Conservation (phyloP, 2,797 vertebrate species). For the Apogon talboti region DNA sequence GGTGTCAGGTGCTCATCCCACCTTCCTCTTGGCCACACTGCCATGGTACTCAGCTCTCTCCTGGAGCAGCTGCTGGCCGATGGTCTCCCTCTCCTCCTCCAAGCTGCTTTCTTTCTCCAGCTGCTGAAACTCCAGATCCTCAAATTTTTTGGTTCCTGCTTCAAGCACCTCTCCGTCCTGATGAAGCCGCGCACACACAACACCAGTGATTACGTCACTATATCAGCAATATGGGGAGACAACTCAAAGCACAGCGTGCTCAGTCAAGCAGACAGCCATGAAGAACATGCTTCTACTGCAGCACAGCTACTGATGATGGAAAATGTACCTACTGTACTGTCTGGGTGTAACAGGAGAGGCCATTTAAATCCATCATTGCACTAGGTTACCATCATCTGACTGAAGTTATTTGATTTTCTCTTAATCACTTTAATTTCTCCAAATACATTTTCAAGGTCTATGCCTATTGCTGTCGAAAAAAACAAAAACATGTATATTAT, state of each 20-base stretch:
- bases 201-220: constrained; percentile 1
- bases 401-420: too few relatives aligned
- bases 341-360: too few relatives aligned
- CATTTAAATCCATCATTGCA: too few relatives aligned
- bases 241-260: constrained; percentile 24
- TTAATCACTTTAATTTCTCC: too few relatives aligned
- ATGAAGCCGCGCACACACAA: constrained; percentile 57
- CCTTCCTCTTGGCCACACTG: constrained; percentile 90
- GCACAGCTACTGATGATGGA: constrained; percentile 10
- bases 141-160: constrained; percentile 91
- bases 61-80: constrained; percentile 90
- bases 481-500: too few relatives aligned
- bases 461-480: too few relatives aligned
- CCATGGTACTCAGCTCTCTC: constrained; percentile 87
- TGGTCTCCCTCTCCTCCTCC: constrained; percentile 92
- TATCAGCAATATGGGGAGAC: background rate
- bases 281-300: constrained; percentile 45
- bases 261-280: constrained; percentile 42
- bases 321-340: too few relatives aligned
- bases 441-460: too few relatives aligned
- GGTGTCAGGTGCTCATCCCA: constrained; percentile 42
- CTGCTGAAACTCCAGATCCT: constrained; percentile 98
- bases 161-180: constrained; percentile 93
- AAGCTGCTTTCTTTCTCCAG: constrained; percentile 94
- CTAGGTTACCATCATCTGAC: too few relatives aligned